Base-by-base conservation (phyloP, 2,113 vertebrate genomes). In the Hydrolagus affinis region DNA sequence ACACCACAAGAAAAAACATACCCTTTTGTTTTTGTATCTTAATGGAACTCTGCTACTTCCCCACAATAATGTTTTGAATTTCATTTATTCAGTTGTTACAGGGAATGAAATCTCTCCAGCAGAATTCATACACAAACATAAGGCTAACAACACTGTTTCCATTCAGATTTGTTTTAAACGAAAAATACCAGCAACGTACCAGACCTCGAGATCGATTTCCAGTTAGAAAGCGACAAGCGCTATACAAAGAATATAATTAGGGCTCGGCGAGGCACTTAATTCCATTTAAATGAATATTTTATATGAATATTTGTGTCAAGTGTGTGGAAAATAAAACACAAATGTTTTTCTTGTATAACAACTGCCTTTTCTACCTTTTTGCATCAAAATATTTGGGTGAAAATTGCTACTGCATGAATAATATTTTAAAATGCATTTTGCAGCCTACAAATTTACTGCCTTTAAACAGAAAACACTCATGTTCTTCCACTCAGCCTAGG, bases 301-400 rank as follows among this genome's bases (percentile, higher is more conserved):
- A 83, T 83, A 83, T 83, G 78, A 66, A 83, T 83, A 83, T 68
- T 78, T 83, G 60, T 83, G 60, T 66, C 78, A 83, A 66, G 62
- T 83, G 78, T 30, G 32, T 83, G 64, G 78, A 83, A 83, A 83
- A 83, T 68, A 83, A 83, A 83, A 66, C 32, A 32, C 62, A 17
- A 83, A 30, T 68, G 25, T 80, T 64, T 64, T 68, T 62, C 59
- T 62, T 80, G 32, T 56, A 83, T 83, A 44, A 25, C 78, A 83
- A 68, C 66, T 83, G 60, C 32, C 30, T 66, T 83, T 64, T 28
- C 66, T 4, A 19, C 60, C 66, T 68, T 28, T 23, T 21, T 28
- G 32, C 78, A 32, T 0, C 14, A 72, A n/a, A 83, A 64, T n/a
- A 15, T 66, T 68, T 83, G 19, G 78, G 9, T 66, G 78, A 83